Evolutionary conservation across 2,113 vertebrate species (phyloP), one percentile per base, ranked within the genome.

Genomic region (Lycaon pictus): DNA sequence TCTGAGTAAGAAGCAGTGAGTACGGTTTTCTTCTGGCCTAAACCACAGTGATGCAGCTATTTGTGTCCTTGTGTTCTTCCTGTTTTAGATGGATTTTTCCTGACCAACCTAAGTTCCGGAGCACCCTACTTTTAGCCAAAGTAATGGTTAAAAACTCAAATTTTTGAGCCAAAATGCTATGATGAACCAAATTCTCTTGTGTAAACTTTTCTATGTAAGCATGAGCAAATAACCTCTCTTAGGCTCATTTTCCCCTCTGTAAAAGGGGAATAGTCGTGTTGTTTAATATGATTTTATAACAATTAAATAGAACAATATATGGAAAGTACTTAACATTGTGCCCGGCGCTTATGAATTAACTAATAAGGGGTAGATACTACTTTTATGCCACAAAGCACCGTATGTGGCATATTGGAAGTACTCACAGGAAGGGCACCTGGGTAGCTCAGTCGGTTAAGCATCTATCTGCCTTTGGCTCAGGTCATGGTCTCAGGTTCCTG

Each of bases 61-160:
- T n/a, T 10, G 25, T 55, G 29, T 90, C n/a, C 67, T 71, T 82
- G 29, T 9, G 4, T 20, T 83, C 76, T 55, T 77, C 29, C 81
- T 82, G 11, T 67, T 95, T 92, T 77, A 71, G 60, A 27, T 10
- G 25, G 16, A 29, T 56, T 55, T 23, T 12, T 79, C 37, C 55
- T 92, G 22, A 86, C 25, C 74, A 93, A 13, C 5, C 23, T 74
- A 92, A 67, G 11, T 56, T 56, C 63, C 65, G 65, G 55, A 58
- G 48, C 56, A 88, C 63, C 51, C n/a, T 88, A 43, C 51, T 96
- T 88, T 90, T 82, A 86, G 56, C 53, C 60, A 93, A 69, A 96
- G 13, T 82, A 35, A n/a, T 93, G n/a, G 12, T 95, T 87, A 77
- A 51, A 95, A 69, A 32, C 9, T 53, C 71, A 87, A 63, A 35